phyloP scores from a whole-genome alignment of 2,113 vertebrate species.

The Esox niger region DNA sequence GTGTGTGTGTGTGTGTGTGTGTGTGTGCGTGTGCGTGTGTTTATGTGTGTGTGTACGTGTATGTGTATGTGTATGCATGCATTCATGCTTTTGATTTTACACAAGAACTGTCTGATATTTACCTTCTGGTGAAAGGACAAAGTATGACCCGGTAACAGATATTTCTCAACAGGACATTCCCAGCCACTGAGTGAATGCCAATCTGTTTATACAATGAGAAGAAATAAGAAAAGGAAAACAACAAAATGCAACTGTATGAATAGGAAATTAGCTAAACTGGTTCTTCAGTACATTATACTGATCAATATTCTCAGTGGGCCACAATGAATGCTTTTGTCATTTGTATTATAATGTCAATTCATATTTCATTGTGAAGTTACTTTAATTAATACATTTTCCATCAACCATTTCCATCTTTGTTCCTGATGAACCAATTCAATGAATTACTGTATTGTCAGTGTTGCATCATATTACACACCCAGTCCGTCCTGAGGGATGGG shows the following conservation, averaged over 20 bases:
- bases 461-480: constrained; percentile 67
- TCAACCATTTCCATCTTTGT: constrained; percentile 26
- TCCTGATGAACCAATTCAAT: constrained; percentile 16
- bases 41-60: no score
- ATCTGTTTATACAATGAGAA: neutral
- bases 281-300: neutral
- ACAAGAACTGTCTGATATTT: neutral
- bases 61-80: neutral
- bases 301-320: neutral
- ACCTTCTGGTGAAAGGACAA: neutral
- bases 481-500: constrained; percentile 43
- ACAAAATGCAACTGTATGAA: neutral
- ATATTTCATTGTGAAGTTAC: no score
- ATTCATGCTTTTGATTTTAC: no score
- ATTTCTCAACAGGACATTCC: no score
- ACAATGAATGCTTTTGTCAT: no score
- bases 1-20: neutral
- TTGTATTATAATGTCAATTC: no score
- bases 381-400: constrained; percentile 38
- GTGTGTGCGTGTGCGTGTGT: neutral
- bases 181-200: no score
- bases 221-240: neutral
- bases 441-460: constrained; percentile 46
- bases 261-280: neutral
- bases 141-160: neutral